These are phyloP conservation scores for Lordiphosa clarofinis DNA, from an alignment of 1,140 invertebrate species.

Conservation along the genomic window DNA sequence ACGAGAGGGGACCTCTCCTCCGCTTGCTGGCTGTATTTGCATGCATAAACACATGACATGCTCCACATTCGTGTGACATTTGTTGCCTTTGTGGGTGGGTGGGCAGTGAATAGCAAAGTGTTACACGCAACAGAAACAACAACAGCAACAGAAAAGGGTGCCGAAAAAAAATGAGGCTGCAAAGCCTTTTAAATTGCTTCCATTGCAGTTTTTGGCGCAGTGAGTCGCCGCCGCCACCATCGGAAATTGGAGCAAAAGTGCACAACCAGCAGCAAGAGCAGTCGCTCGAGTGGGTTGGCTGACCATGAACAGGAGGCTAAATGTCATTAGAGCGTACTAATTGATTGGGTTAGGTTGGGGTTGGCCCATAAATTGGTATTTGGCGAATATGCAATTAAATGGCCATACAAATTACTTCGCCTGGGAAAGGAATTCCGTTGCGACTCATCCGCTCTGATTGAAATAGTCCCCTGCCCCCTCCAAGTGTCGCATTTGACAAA, in stretches of 20 bases:
- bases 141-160: conserved; percentile 24
- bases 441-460: no score
- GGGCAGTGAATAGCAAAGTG: conserved; percentile 32
- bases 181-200: conserved; percentile 27
- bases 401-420: conserved; percentile 24
- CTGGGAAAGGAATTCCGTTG: conserved; percentile 15
- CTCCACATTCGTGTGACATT: conserved; percentile 72
- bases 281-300: conserved; percentile 11
- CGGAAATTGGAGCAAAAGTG: conserved; percentile 50
- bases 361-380: conserved; percentile 30
- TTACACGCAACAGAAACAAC: conserved; percentile 52
- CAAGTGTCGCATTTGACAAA: conserved; percentile 18
- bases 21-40: conserved; percentile 46
- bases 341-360: conserved; percentile 12
- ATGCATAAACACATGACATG: conserved; percentile 65
- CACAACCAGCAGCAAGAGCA: conserved; percentile 14
- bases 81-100: conserved; percentile 19
- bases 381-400: conserved; percentile 44
- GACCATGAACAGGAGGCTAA: conserved; percentile 15
- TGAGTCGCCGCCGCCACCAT: conserved; percentile 6
- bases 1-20: conserved; percentile 1
- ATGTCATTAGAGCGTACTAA: conserved; percentile 43
- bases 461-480: no score
- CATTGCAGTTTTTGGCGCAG: conserved; percentile 46
- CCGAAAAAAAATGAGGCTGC: conserved; percentile 50